These are phyloP conservation scores for Drosophila peninsularis DNA, from an alignment of 2,888 invertebrate species.

Conservation along the genomic window DNA sequence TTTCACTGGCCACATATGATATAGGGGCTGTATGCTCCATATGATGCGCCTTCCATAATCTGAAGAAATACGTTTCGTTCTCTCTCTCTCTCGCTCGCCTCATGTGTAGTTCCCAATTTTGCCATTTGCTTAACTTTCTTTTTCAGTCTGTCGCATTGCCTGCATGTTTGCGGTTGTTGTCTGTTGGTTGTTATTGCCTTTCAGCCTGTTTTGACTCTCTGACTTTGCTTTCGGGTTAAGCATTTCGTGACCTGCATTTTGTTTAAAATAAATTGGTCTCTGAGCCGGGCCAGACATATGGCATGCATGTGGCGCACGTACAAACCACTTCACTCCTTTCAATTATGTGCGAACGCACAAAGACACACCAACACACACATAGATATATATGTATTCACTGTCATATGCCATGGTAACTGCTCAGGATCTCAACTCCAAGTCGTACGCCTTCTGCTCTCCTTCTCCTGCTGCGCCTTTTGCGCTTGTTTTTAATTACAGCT, in stretches of 20 bases:
- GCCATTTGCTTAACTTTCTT: slow-evolving; percentile 59
- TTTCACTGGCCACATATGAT: neutral
- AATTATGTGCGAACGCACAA: slow-evolving; percentile 74
- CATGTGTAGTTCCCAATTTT: slow-evolving; percentile 28
- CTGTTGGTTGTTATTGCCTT: slow-evolving; percentile 26
- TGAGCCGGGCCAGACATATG: slow-evolving; percentile 60
- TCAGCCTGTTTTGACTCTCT: slow-evolving; percentile 18
- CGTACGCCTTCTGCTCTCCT: slow-evolving; percentile 17
- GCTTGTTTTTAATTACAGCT: slow-evolving; percentile 67
- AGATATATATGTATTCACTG: slow-evolving; percentile 9
- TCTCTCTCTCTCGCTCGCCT: neutral
- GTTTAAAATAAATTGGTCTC: slow-evolving; percentile 78
- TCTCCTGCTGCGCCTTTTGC: slow-evolving; percentile 20
- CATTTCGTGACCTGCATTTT: slow-evolving; percentile 79
- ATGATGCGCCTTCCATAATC: slow-evolving; percentile 13
- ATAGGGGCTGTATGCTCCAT: slow-evolving; percentile 49
- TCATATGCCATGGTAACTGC: slow-evolving; percentile 26
- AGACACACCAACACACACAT: slow-evolving; percentile 34
- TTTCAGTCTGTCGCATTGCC: slow-evolving; percentile 45
- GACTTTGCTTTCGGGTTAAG: slow-evolving; percentile 64
- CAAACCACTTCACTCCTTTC: slow-evolving; percentile 77
- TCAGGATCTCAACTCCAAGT: slow-evolving; percentile 13
- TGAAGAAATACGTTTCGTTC: neutral
- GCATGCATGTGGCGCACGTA: slow-evolving; percentile 80
- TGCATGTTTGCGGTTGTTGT: slow-evolving; percentile 47